Conservation (phyloP, 2,888 invertebrate species). For the Polylopha cassiicola region DNA sequence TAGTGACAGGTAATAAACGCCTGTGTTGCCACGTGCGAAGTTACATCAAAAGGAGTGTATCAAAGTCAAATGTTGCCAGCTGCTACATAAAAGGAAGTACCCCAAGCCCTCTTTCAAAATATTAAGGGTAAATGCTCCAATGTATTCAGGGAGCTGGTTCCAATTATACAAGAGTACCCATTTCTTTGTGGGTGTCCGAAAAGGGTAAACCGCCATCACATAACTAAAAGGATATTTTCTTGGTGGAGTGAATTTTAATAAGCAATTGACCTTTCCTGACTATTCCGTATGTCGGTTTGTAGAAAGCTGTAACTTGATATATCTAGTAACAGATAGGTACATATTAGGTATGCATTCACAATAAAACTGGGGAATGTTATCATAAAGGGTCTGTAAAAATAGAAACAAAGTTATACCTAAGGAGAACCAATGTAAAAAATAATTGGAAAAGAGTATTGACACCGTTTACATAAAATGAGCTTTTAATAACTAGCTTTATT, state of each 20-base stretch:
- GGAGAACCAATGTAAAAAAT: no score
- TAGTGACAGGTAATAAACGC: constrained; percentile 44
- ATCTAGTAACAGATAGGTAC: no score
- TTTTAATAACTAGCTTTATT: no score
- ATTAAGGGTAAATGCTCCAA: constrained; percentile 36
- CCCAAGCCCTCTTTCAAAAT: constrained; percentile 50
- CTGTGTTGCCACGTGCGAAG: constrained; percentile 53
- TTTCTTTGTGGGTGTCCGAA: constrained; percentile 23
- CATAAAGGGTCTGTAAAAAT: no score
- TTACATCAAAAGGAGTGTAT: constrained; percentile 70
- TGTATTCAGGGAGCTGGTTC: constrained; percentile 43
- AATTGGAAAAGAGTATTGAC: no score
- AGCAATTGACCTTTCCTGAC: no score
- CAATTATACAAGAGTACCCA: constrained; percentile 52
- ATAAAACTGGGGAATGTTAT: no score
- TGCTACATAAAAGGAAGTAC: constrained; percentile 48
- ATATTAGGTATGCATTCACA: no score
- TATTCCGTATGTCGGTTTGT: no score
- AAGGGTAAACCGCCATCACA: constrained; percentile 7
- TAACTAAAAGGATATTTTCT: constrained; percentile 1
- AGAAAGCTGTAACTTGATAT: no score
- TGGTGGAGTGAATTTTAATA: neutral
- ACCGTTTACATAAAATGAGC: no score
- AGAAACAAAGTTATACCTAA: no score
- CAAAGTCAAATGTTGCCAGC: constrained; percentile 58